A percentile compares a stretch with the other conserved stretches of the same genome.
These are phyloP conservation scores for Temnothorax ravouxi DNA, from an alignment of 2,888 invertebrate genomes.

Conservation along the genomic window DNA sequence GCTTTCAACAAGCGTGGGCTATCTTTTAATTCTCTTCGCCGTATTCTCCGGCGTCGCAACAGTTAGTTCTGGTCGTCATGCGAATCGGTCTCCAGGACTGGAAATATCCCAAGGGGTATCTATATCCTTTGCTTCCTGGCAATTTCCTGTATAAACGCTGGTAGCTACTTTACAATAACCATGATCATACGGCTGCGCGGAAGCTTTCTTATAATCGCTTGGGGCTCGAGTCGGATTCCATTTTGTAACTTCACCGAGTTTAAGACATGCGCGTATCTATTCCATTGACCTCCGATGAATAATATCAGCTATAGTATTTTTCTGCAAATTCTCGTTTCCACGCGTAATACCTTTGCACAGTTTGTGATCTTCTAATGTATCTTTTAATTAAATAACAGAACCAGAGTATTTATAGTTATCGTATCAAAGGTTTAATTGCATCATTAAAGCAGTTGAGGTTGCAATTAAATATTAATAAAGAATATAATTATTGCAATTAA, in stretches of 20 bases:
- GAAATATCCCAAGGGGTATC: constrained; percentile 31
- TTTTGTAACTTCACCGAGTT: constrained; percentile 12
- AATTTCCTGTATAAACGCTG: constrained; percentile 27
- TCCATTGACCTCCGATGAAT: not conserved
- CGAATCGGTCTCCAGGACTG: constrained; percentile 1
- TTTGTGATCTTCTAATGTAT: not conserved
- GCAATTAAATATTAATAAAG: not conserved
- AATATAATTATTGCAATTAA: not conserved
- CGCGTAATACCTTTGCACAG: not conserved
- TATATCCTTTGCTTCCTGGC: constrained; percentile 22
- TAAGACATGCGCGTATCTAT: not conserved
- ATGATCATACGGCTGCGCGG: constrained; percentile 7
- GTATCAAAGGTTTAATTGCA: not conserved
- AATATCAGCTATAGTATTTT: constrained; percentile 7
- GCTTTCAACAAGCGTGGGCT: not conserved
- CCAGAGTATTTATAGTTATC: not conserved
- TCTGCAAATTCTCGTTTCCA: not conserved
- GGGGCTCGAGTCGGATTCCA: constrained; percentile 19
- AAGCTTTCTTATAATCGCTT: constrained; percentile 37
- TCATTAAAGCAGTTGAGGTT: not conserved
- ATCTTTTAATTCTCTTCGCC: not conserved
- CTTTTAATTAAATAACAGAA: not conserved
- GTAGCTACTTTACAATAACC: constrained; percentile 36
- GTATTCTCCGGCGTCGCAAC: not conserved
- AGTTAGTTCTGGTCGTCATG: constrained; percentile 7